Percentiles rank a stretch among this genome's conserved stretches.
These are phyloP conservation scores for Tetranychus piercei DNA, from an alignment of 2,888 invertebrate genomes.

Conservation along the genomic window DNA sequence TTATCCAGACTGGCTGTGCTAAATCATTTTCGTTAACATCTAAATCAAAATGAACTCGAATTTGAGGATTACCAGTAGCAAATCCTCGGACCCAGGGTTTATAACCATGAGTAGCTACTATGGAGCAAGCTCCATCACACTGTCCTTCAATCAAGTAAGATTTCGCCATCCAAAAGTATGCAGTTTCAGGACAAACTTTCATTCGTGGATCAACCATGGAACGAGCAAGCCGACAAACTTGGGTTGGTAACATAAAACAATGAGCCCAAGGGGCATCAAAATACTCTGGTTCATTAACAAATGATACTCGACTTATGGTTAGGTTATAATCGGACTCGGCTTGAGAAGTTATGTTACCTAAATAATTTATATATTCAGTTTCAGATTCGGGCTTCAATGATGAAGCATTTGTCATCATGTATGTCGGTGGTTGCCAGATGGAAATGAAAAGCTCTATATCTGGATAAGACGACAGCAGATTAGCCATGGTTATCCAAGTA, in stretches of 20 bases:
- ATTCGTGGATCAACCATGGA: background rate
- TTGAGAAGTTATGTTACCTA: background rate
- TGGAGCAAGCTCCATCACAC: background rate
- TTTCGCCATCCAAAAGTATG: background rate
- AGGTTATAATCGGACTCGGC: background rate
- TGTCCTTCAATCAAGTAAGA: background rate
- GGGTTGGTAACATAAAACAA: background rate
- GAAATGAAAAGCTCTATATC: background rate
- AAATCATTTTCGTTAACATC: background rate
- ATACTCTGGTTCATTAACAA: background rate
- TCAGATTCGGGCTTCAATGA: background rate
- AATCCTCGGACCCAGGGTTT: background rate
- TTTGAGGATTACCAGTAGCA: background rate
- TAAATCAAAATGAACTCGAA: background rate
- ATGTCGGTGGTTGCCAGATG: background rate
- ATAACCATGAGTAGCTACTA: background rate
- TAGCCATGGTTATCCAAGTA: background rate
- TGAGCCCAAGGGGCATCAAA: background rate
- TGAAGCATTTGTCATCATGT: background rate
- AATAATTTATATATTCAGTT: background rate
- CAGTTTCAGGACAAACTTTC: background rate
- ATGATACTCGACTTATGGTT: background rate
- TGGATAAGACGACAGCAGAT: background rate
- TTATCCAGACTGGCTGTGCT: background rate
- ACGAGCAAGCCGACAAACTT: background rate